Conservation (phyloP, 2,888 invertebrate species). For the Cataglyphis albicans region DNA sequence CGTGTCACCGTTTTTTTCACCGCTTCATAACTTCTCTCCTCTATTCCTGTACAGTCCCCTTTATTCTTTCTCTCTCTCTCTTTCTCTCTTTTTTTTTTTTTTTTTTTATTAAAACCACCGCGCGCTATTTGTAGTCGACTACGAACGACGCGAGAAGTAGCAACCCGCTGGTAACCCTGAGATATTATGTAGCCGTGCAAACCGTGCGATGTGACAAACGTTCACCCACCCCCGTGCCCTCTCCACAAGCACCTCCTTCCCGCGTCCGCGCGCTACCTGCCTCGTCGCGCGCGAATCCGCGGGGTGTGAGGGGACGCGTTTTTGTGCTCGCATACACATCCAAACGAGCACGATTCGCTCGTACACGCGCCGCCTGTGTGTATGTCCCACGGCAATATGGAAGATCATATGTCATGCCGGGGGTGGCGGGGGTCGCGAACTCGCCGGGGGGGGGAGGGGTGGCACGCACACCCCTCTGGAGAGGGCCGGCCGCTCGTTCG, state of each 20-base stretch:
- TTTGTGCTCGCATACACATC: slow-evolving; percentile 37
- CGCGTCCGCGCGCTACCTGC: slow-evolving; percentile 35
- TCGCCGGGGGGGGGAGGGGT: slow-evolving; percentile 40
- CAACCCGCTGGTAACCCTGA: slow-evolving; percentile 79
- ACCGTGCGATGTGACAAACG: slow-evolving; percentile 81
- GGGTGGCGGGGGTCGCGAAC: slow-evolving; percentile 62
- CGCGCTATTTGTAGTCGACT: slow-evolving; percentile 74
- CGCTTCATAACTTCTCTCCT: slow-evolving; percentile 70
- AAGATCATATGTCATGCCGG: slow-evolving; percentile 85
- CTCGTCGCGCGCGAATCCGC: slow-evolving; percentile 25
- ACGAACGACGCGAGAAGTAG: slow-evolving; percentile 73
- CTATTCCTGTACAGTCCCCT: slow-evolving; percentile 1
- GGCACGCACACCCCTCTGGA: slow-evolving; percentile 60
- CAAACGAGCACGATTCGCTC: slow-evolving; percentile 41
- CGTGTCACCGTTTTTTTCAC: slow-evolving; percentile 67
- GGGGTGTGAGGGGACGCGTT: slow-evolving; percentile 16
- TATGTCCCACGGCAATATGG: slow-evolving; percentile 84
- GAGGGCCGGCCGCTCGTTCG: slow-evolving; percentile 34
- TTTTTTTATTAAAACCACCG: slow-evolving; percentile 74
- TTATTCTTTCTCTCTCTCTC: slow-evolving; percentile 18
- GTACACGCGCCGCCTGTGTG: slow-evolving; percentile 61
- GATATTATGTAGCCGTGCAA: slow-evolving; percentile 82
- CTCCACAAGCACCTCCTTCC: not conserved
- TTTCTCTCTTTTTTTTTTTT: slow-evolving; percentile 51
- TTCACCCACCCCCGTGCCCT: slow-evolving; percentile 42